phyloP scores from a whole-genome alignment of 35 echinoderm and acorn worm genomes.

The Heliocidaris tuberculata region DNA sequence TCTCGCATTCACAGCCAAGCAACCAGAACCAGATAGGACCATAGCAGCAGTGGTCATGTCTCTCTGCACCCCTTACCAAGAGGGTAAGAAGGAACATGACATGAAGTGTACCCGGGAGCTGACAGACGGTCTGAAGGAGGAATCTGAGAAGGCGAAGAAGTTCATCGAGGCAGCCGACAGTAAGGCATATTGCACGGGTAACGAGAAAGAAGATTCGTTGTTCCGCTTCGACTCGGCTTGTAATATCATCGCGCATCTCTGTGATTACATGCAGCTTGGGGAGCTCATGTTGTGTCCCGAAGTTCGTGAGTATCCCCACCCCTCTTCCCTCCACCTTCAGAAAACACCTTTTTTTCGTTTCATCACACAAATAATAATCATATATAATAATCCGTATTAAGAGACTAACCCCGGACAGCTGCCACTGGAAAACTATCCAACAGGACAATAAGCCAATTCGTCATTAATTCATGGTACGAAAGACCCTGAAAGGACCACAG shows the following conservation, averaged over 20 bases:
- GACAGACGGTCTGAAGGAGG: background rate
- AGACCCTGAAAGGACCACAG: too few relatives aligned
- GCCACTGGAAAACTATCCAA: too few relatives aligned
- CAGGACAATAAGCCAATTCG: background rate
- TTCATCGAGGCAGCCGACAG: background rate
- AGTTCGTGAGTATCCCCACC: background rate
- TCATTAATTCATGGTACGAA: too few relatives aligned
- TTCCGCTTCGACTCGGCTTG: background rate
- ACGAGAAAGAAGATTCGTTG: background rate
- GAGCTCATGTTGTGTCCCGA: background rate
- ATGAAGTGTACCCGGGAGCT: background rate
- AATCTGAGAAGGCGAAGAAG: background rate
- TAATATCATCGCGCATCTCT: background rate
- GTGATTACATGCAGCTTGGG: background rate
- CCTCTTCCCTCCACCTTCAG: background rate
- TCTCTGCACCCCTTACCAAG: background rate
- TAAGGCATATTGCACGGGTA: background rate
- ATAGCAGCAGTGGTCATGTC: background rate
- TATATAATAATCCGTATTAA: too few relatives aligned
- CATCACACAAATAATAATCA: too few relatives aligned
- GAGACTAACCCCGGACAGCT: too few relatives aligned
- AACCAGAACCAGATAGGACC: background rate
- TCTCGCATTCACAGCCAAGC: background rate
- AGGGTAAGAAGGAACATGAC: background rate
- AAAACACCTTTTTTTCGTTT: background rate